Percentiles rank a stretch among this genome's conserved stretches.
Conservation (phyloP, 2,888 invertebrate species). For the Phaedon cochleariae region DNA sequence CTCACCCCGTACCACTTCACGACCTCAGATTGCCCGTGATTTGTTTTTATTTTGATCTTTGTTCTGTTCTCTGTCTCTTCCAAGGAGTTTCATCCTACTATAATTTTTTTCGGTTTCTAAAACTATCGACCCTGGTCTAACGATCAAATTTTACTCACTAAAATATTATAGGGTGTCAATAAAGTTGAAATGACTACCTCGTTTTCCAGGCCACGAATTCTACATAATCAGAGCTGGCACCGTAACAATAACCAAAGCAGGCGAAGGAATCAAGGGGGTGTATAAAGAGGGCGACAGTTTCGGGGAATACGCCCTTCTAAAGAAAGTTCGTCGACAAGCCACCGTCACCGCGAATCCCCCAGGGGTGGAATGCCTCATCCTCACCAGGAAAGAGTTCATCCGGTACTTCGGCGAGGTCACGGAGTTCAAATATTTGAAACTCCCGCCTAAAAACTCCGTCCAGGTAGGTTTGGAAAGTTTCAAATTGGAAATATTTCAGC, state of each 20-base stretch:
- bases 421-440: slow-evolving; percentile 57
- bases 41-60: too few relatives aligned
- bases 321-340: slow-evolving; percentile 81
- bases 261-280: slow-evolving; percentile 40
- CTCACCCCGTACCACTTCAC: too few relatives aligned
- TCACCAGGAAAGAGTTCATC: slow-evolving; percentile 81
- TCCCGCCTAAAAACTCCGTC: slow-evolving; percentile 3
- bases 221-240: slow-evolving; percentile 87
- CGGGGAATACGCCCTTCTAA: slow-evolving; percentile 67
- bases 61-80: too few relatives aligned
- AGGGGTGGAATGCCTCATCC: slow-evolving; percentile 80
- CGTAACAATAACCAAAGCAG: slow-evolving; percentile 75
- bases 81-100: too few relatives aligned
- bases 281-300: slow-evolving; percentile 24
- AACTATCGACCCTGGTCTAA: too few relatives aligned
- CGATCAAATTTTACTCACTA: too few relatives aligned
- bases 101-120: too few relatives aligned
- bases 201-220: slow-evolving; percentile 76
- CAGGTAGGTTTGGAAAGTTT: too few relatives aligned
- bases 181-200: too few relatives aligned
- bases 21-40: too few relatives aligned
- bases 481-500: too few relatives aligned
- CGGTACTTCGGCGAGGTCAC: slow-evolving; percentile 84
- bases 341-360: slow-evolving; percentile 85
- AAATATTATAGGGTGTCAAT: too few relatives aligned